Evolutionary conservation across 2,113 vertebrate species (phyloP).

Genomic region (Gulo gulo): DNA sequence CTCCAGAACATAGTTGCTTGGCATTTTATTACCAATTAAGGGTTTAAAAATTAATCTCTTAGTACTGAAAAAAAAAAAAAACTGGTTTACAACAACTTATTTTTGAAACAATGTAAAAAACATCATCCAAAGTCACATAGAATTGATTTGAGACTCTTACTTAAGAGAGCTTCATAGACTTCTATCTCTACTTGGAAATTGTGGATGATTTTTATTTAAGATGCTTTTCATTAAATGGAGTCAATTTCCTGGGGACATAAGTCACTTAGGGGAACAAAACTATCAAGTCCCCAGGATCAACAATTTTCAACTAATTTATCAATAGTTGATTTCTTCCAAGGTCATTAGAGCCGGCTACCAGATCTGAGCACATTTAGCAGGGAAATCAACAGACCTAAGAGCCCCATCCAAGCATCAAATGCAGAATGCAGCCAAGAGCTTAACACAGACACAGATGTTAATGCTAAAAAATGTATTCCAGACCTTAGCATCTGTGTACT

Average conservation of each 20-base stretch:
- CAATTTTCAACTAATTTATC: constrained; percentile 51
- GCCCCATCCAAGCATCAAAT: constrained; percentile 64
- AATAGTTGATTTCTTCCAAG: constrained; percentile 61
- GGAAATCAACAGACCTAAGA: constrained; percentile 52
- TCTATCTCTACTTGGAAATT: constrained; percentile 19
- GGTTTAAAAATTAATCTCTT: neutral
- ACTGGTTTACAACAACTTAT: neutral
- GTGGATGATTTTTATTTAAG: constrained; percentile 47
- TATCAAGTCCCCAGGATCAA: neutral
- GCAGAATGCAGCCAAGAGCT: constrained; percentile 77
- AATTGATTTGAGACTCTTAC: neutral
- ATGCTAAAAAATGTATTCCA: constrained; percentile 82
- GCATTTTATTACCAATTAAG: neutral
- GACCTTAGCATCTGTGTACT: constrained; percentile 70
- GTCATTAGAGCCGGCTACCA: constrained; percentile 49
- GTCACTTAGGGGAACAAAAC: constrained; percentile 52
- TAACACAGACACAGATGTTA: constrained; percentile 82
- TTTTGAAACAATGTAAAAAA: constrained; percentile 35
- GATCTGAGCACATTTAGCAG: constrained; percentile 60
- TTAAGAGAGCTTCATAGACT: constrained; percentile 26
- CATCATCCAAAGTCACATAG: neutral
- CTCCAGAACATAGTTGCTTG: neutral
- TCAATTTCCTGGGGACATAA: constrained; percentile 38
- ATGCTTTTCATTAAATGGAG: constrained; percentile 54
- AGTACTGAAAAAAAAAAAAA: neutral